Percentiles rank a stretch among this genome's conserved stretches.
Conservation (phyloP, 1,140 invertebrate genomes). For the Pemphigus obesinymphae region DNA sequence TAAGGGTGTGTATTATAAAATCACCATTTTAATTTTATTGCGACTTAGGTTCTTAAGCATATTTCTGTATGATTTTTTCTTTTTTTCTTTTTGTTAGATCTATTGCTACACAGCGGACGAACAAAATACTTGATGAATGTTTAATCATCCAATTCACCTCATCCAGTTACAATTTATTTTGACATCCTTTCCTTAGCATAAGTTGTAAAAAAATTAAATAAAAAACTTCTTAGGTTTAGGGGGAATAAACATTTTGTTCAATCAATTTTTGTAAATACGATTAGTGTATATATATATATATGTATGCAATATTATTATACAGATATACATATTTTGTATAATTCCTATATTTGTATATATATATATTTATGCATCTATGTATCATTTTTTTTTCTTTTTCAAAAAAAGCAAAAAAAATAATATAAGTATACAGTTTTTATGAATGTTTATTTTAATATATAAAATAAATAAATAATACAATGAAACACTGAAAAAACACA, state of each 20-base stretch:
- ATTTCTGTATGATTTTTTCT: constrained; percentile 39
- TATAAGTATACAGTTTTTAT: constrained; percentile 10
- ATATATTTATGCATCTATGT: background rate
- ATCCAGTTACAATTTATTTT: constrained; percentile 38
- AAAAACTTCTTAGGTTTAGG: constrained; percentile 4
- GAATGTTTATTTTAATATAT: constrained; percentile 28
- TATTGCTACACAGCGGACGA: constrained; percentile 40
- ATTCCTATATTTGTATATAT: background rate
- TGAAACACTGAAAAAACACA: constrained; percentile 38
- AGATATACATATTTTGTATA: background rate
- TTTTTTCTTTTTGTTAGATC: constrained; percentile 41
- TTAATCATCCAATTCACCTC: constrained; percentile 35
- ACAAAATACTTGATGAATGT: constrained; percentile 40
- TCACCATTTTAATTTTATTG: constrained; percentile 27
- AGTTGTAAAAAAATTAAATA: constrained; percentile 3
- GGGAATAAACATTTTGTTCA: background rate
- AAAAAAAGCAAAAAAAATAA: constrained; percentile 23
- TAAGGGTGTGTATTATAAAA: constrained; percentile 38
- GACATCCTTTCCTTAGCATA: constrained; percentile 35
- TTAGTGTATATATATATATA: background rate
- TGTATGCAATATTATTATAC: background rate
- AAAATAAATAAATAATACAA: constrained; percentile 37
- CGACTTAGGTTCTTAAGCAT: constrained; percentile 31
- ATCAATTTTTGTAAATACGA: background rate
- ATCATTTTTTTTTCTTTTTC: constrained; percentile 22